A percentile compares a stretch with the other conserved stretches of the same genome.
Evolutionary conservation across 2,113 vertebrate genomes (phyloP).

Genomic region (Datnioides undecimradiatus): DNA sequence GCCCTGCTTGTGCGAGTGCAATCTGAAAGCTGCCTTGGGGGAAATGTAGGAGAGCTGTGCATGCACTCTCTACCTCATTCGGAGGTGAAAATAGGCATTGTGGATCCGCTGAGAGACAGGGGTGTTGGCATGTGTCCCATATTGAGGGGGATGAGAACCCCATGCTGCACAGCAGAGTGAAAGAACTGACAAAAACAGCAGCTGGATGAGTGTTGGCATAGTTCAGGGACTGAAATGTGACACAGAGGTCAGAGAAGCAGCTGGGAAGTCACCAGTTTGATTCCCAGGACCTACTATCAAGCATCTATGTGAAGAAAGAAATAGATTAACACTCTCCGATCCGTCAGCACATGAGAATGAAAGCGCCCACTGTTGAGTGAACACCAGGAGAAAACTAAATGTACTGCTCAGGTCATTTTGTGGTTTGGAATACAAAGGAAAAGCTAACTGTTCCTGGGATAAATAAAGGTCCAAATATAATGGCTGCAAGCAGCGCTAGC

Average conservation of each 20-base stretch:
- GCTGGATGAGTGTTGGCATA: background rate
- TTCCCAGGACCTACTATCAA: background rate
- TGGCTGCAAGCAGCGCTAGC: background rate
- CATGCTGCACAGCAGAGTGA: conserved; percentile 28
- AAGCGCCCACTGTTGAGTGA: background rate
- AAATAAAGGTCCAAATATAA: background rate
- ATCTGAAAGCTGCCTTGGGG: conserved; percentile 32
- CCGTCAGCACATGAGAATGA: background rate
- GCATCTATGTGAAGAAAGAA: background rate
- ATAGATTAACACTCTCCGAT: background rate
- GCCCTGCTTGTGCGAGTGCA: conserved; percentile 14
- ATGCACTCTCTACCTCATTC: conserved; percentile 54
- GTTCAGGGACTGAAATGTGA: conserved; percentile 37
- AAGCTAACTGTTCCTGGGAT: background rate
- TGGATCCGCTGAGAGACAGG: conserved; percentile 46
- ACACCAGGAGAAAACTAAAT: background rate
- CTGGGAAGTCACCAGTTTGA: conserved; percentile 1
- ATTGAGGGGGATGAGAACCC: conserved; percentile 47
- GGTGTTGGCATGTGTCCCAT: conserved; percentile 66
- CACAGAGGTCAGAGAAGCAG: conserved; percentile 30
- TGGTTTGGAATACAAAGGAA: background rate
- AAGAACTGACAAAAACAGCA: conserved; percentile 42
- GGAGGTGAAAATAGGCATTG: conserved; percentile 73
- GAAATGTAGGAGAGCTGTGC: conserved; percentile 6
- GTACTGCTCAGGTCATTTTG: background rate